Percentiles rank a stretch among this genome's conserved stretches.
Evolutionary conservation across 2,888 invertebrate species (phyloP).

Genomic region (Drosophila glabriapex): DNA sequence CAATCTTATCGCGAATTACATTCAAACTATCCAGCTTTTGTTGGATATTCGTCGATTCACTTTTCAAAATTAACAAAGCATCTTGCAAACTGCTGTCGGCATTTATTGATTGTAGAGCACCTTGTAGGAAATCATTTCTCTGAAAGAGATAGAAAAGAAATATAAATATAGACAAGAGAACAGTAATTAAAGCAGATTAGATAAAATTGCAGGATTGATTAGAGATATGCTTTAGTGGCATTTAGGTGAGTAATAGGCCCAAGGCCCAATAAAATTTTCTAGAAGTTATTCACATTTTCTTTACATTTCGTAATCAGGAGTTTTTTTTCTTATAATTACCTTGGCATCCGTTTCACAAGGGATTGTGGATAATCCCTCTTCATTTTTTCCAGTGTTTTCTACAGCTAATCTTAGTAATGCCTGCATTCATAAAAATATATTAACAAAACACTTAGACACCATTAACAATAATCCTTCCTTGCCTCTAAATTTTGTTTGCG

Average conservation of each 20-base stretch:
- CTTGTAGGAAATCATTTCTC: conserved; percentile 49
- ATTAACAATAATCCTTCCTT: not conserved
- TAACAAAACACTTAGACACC: not conserved
- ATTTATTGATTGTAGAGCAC: conserved; percentile 53
- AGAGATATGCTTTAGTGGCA: not conserved
- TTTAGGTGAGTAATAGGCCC: not conserved
- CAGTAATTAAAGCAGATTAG: not conserved
- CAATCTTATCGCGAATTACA: conserved; percentile 61
- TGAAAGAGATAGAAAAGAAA: conserved; percentile 10
- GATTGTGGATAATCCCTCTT: not conserved
- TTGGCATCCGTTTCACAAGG: conserved; percentile 8
- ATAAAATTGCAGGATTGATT: not conserved
- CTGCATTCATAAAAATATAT: conserved; percentile 15
- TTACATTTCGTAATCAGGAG: not conserved
- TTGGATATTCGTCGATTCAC: conserved; percentile 26
- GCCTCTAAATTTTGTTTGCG: conserved; percentile 52
- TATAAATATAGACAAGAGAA: not conserved
- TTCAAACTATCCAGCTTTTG: conserved; percentile 53
- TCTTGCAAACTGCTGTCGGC: conserved; percentile 52
- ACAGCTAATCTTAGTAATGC: conserved; percentile 48
- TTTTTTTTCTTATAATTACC: conserved; percentile 6
- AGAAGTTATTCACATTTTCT: not conserved
- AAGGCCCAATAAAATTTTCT: not conserved
- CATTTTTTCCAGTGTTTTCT: conserved; percentile 44
- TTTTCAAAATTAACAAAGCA: conserved; percentile 52